Base-by-base conservation (phyloP, 2,888 invertebrate genomes). In the Aporophyla lueneburgensis region DNA sequence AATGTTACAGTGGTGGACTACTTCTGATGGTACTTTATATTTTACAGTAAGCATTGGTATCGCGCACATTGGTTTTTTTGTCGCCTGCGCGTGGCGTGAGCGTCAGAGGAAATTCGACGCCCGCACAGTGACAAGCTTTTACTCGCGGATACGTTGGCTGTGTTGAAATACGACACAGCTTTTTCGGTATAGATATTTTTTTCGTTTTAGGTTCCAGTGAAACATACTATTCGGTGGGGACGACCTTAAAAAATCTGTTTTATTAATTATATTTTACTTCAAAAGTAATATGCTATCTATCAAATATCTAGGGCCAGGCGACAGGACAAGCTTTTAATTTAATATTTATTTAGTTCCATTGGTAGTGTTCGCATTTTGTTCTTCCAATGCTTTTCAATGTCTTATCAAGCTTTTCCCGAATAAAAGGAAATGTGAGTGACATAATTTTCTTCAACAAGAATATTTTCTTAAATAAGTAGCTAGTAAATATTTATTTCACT, bases 31-130 rank as follows among this genome's bases (percentile, higher is more conserved):
- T 43, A 10, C 59, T 33, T 33, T 58, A 67, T 33, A 43, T 59
- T 33, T 56, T 10, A 16, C 54, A 24, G 0, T 24, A 70, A 14
- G 14, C 59, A 56, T 56, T 43, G 27, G 2, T 53, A 24, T 53
- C 7, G 49, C n/a, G n/a, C 24, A 59, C 67, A 46, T 40, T 46
- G 43, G 9, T 10, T 63, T 80, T 80, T 76, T 78, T 77, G 40
- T 51, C 16, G 12, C 51, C 12, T 33, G 62, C 3, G 14, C 14
- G n/a, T 40, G 43, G n/a, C 33, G 24, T 77, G 24, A 71, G 21
- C 74, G 67, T 65, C 59, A 71, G 63, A 40, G 46, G 12, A 78
- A 83, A 71, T 72, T 81, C 78, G 69, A 78, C 84, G 69, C 63
- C 67, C 24, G 54, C 56, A 59, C n/a, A 24, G 56, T 67, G 63